phyloP scores from a whole-genome alignment of 2,888 invertebrate genomes.

The Phyto melanocephala region DNA sequence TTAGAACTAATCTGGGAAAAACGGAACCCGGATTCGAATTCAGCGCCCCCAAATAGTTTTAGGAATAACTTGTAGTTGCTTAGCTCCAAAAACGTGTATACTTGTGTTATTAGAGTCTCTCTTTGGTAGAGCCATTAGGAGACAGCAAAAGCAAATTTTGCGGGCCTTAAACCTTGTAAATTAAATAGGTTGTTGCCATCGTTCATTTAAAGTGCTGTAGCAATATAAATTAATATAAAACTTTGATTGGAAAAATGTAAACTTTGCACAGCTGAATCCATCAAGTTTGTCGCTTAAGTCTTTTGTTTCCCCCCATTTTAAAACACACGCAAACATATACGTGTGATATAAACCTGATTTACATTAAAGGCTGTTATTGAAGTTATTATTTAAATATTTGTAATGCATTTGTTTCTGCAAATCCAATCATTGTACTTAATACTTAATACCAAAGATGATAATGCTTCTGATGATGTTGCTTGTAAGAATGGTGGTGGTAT shows the following conservation, averaged over 20 bases:
- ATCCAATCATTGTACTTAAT: constrained; percentile 13
- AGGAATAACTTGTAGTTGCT: too few relatives aligned
- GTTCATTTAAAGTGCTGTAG: background rate
- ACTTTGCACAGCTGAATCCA: background rate
- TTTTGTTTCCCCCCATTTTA: constrained; percentile 18
- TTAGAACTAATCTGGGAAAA: too few relatives aligned
- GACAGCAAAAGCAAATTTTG: background rate
- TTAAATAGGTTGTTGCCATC: background rate
- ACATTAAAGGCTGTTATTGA: background rate
- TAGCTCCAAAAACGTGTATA: too few relatives aligned
- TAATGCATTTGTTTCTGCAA: background rate
- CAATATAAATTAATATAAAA: constrained; percentile 18
- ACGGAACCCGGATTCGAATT: too few relatives aligned
- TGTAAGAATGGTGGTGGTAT: background rate
- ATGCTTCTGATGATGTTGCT: background rate
- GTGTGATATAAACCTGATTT: background rate
- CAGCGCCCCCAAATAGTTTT: too few relatives aligned
- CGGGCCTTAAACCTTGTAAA: background rate
- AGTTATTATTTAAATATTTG: constrained; percentile 4
- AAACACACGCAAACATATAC: background rate
- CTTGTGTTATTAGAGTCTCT: too few relatives aligned
- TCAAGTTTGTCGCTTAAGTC: constrained; percentile 40
- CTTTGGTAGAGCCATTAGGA: too few relatives aligned
- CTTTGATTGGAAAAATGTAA: background rate
- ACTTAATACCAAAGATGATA: background rate